phyloP scores from a whole-genome alignment of 1,140 invertebrate species.

The Drosophila ercepeae region DNA sequence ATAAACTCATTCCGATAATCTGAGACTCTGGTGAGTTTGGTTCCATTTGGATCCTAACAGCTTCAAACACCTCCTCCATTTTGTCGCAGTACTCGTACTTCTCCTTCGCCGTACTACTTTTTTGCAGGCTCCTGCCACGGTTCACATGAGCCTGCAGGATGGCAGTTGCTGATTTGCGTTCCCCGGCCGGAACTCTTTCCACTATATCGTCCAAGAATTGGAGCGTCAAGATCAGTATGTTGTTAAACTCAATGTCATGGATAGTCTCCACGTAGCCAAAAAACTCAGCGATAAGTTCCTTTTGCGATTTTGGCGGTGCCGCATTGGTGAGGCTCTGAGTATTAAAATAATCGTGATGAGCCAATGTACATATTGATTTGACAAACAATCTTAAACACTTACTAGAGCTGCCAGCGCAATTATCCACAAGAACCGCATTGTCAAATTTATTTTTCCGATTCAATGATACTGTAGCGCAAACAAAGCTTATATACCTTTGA shows the following conservation, averaged over 20 bases:
- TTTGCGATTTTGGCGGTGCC: neutral
- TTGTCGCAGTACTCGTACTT: neutral
- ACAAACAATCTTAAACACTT: neutral
- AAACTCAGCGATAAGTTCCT: constrained; percentile 9
- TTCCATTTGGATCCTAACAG: neutral
- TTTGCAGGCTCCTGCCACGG: neutral
- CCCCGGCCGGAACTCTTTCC: neutral
- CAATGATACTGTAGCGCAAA: neutral
- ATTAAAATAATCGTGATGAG: neutral
- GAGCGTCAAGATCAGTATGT: neutral
- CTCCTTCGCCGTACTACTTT: neutral
- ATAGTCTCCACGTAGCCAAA: constrained; percentile 15
- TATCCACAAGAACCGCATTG: neutral
- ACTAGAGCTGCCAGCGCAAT: constrained; percentile 5
- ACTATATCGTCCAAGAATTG: neutral
- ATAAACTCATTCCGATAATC: neutral
- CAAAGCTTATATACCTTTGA: constrained; percentile 5
- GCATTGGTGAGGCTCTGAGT: constrained; percentile 8
- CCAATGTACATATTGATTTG: too few relatives aligned
- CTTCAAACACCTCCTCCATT: neutral
- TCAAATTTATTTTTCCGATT: neutral
- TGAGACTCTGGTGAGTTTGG: neutral
- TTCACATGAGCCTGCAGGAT: neutral
- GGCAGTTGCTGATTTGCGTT: constrained; percentile 5
- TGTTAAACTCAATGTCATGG: neutral